A percentile compares a stretch with the other conserved stretches of the same genome.
Evolutionary conservation across 92 coral and sea anemone genomes (phyloP).

Genomic region (Paragorgia papillata): DNA sequence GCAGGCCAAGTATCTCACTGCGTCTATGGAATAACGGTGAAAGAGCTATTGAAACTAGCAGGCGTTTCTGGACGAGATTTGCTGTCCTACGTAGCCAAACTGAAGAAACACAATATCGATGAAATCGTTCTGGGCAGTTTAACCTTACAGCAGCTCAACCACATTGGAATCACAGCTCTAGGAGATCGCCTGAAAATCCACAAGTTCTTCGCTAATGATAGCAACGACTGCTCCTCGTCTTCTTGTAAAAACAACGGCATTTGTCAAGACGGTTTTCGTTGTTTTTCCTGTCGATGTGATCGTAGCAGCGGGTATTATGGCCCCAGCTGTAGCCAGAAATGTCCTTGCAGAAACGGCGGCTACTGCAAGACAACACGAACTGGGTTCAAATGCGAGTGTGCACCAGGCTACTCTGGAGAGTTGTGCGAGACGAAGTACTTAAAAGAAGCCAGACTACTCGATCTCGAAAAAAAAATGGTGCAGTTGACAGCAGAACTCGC

Average conservation of each 20-base stretch:
- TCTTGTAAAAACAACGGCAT: slow-evolving; percentile 57
- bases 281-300: slow-evolving; percentile 54
- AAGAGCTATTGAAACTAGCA: slow-evolving; percentile 50
- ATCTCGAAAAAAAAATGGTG: slow-evolving; percentile 9
- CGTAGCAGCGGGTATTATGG: slow-evolving; percentile 37
- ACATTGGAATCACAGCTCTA: slow-evolving; percentile 52
- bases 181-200: slow-evolving; percentile 67
- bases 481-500: neutral
- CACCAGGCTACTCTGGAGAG: slow-evolving; percentile 36
- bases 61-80: slow-evolving; percentile 38
- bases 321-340: slow-evolving; percentile 32
- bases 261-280: slow-evolving; percentile 63
- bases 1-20: slow-evolving; percentile 2
- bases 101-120: too few species aligned
- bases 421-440: slow-evolving; percentile 33
- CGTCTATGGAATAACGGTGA: neutral
- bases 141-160: slow-evolving; percentile 51
- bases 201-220: slow-evolving; percentile 52
- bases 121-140: slow-evolving; percentile 34
- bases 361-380: slow-evolving; percentile 4
- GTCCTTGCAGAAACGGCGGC: slow-evolving; percentile 49
- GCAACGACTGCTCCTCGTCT: slow-evolving; percentile 53
- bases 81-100: too few species aligned
- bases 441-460: slow-evolving; percentile 8
- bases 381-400: slow-evolving; percentile 46